Evolutionary conservation across 2,797 vertebrate species (phyloP), one percentile per base, ranked within the genome.

Genomic region (Anisognathus igniventris): DNA sequence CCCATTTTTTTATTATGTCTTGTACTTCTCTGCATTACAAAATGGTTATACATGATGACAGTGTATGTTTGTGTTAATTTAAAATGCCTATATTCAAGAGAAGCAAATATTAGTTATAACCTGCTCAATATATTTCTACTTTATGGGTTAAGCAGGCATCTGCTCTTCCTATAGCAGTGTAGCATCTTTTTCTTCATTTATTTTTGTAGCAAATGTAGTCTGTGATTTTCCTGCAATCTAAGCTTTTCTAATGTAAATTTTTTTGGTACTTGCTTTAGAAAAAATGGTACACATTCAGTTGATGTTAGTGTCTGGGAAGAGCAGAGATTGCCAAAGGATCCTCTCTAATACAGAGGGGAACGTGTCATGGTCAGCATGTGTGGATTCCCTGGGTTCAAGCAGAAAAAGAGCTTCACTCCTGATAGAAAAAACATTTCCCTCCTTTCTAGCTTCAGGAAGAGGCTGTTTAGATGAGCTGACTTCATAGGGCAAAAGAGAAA

Each of bases 301-400:
- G 18, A 12, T 40, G 18, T 30, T 44, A 39, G 27, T 50, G 24
- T 45, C 64, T 82, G n/a, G n/a, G 50, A 66, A 82, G 14, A 88
- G 18, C n/a, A 75, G 27, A 76, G n/a, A 15, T 83, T 40, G 24
- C n/a, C 44, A 45, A 53, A 73, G n/a, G 19, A 33, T 42, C 33
- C 17, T 66, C 18, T 70, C 20, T 42, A 18, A 30, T 28, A 50
- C 7, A 57, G 35, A 51, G 24, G 9, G n/a, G 42, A 27, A n/a
- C 8, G 23, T 0, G 3, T 39, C 20, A 3, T 42, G 14, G 30
- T 45, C 3, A 4, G 12, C 14, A 31, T 88, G 1, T 17, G 8
- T 57, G 39, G 14, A n/a, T 79, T 76, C 24, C 17, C 23, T 42
- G 24, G 27, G 5, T 73, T 90, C 30, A 57, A 58, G 13, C 31